These are phyloP conservation scores for Percopsis omiscomaycus DNA, from an alignment of 2,797 vertebrate genomes.

Conservation along the genomic window DNA sequence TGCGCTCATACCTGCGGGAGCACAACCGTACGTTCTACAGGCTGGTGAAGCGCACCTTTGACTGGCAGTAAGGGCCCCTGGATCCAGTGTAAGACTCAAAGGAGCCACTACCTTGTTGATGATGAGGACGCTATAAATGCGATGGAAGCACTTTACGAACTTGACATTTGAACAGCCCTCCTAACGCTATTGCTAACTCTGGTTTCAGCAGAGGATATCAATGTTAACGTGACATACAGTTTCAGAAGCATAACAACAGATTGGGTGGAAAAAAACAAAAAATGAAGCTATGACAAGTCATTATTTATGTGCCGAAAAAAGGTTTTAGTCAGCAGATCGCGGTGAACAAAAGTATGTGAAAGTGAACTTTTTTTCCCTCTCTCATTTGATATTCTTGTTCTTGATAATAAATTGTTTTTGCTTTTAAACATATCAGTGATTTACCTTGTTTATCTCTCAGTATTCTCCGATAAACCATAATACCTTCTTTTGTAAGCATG, in stretches of 20 bases:
- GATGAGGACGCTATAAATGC: conserved; percentile 28
- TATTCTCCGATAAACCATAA: conserved; percentile 18
- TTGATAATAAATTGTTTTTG: conserved; percentile 83
- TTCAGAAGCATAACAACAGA: conserved; percentile 60
- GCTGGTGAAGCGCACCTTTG: conserved; percentile 89
- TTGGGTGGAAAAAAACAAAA: conserved; percentile 45
- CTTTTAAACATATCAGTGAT: conserved; percentile 67
- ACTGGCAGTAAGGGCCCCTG: conserved; percentile 82
- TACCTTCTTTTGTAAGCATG: conserved; percentile 41
- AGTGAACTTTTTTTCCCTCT: conserved; percentile 58
- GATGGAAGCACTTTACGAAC: conserved; percentile 68
- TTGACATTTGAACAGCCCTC: conserved; percentile 39
- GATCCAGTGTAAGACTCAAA: conserved; percentile 21
- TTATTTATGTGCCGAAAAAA: conserved; percentile 68
- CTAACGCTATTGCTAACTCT: conserved; percentile 60
- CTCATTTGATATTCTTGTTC: conserved; percentile 84
- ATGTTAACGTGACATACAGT: conserved; percentile 52
- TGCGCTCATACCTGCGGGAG: conserved; percentile 87
- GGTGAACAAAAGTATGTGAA: conserved; percentile 67
- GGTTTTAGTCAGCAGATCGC: conserved; percentile 63
- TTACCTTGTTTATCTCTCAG: conserved; percentile 34
- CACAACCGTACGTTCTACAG: conserved; percentile 92
- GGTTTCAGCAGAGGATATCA: conserved; percentile 60
- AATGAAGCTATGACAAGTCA: conserved; percentile 62
- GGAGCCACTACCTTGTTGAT: conserved; percentile 39